These are phyloP conservation scores for Porites lutea DNA, from an alignment of 64 coral and sea anemone genomes.

Conservation along the genomic window DNA sequence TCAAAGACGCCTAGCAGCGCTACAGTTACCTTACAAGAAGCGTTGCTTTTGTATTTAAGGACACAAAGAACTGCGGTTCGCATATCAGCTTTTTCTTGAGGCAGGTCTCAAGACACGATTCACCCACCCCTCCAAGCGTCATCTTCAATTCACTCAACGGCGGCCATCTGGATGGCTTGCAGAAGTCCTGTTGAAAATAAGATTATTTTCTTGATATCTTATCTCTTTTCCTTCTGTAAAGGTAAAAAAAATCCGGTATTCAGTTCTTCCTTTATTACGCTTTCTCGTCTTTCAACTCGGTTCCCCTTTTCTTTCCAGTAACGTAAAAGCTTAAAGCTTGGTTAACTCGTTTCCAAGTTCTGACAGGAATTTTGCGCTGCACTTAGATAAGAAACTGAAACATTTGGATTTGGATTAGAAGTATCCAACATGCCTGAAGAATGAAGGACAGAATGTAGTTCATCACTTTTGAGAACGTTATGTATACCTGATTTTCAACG, in stretches of 20 bases:
- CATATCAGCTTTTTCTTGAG: constrained; percentile 35
- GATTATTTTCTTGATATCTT: background rate
- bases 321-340: no score
- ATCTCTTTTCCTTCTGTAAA: background rate
- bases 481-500: constrained; percentile 58
- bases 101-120: constrained; percentile 43
- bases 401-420: no score
- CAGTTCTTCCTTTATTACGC: no score
- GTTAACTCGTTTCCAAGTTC: no score
- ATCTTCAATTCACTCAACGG: constrained; percentile 34
- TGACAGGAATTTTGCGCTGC: no score
- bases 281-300: no score
- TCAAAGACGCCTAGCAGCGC: no score
- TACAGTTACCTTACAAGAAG: background rate
- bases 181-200: constrained; percentile 49
- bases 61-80: constrained; percentile 6
- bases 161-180: constrained; percentile 44
- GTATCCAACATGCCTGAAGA: no score
- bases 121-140: constrained; percentile 15
- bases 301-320: no score
- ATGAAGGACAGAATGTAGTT: no score
- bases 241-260: background rate
- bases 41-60: background rate
- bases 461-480: background rate
- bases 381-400: no score